phyloP scores from a whole-genome alignment of 2,888 invertebrate species.

The Polyploca ridens region DNA sequence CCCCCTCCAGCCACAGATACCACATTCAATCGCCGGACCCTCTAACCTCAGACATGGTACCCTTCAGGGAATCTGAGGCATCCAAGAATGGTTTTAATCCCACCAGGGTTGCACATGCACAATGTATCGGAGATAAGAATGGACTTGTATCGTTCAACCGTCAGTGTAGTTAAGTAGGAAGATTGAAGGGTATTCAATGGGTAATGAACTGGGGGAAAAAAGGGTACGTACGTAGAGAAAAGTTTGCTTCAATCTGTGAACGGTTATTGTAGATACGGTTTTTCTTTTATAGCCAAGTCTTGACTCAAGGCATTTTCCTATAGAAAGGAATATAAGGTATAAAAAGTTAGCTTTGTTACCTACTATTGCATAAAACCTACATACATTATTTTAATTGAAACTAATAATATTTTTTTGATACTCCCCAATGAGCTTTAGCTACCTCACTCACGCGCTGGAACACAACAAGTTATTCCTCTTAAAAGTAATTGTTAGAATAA shows the following conservation, averaged over 20 bases:
- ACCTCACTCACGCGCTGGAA: too few species aligned
- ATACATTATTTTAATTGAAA: too few species aligned
- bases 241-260: background rate
- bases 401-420: too few species aligned
- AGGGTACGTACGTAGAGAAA: background rate
- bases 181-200: slow-evolving; percentile 11
- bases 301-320: too few species aligned
- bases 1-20: slow-evolving; percentile 54
- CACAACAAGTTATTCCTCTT: too few species aligned
- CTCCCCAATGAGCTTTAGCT: too few species aligned
- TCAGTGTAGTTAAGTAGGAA: slow-evolving; percentile 1
- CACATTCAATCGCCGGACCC: slow-evolving; percentile 69
- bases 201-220: slow-evolving; percentile 3
- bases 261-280: background rate
- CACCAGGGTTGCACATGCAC: slow-evolving; percentile 60
- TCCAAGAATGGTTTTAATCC: slow-evolving; percentile 67
- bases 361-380: too few species aligned
- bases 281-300: background rate
- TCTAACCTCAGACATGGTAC: slow-evolving; percentile 61
- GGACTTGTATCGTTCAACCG: slow-evolving; percentile 35
- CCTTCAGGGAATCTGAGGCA: slow-evolving; percentile 60
- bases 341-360: too few species aligned
- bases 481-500: too few species aligned
- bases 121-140: slow-evolving; percentile 61
- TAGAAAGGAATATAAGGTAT: too few species aligned